phyloP scores from a whole-genome alignment of 2,797 vertebrate species.

The Schizopygopsis malacanthus region DNA sequence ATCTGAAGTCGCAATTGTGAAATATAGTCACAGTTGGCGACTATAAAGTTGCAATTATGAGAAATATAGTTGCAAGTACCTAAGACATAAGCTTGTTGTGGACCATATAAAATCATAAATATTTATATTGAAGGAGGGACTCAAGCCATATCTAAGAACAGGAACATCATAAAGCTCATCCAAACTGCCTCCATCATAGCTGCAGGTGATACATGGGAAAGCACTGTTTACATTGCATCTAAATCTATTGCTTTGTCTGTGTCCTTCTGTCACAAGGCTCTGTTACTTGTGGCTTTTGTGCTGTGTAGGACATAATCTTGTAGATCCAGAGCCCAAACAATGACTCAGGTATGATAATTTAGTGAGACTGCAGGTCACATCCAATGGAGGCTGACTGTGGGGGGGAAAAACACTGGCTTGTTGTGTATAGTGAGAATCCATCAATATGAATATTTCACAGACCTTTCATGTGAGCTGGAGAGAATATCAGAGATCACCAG shows the following conservation, averaged over 20 bases:
- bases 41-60: neutral
- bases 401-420: conserved; percentile 59
- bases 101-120: too few species aligned
- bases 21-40: neutral
- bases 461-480: conserved; percentile 68
- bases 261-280: neutral
- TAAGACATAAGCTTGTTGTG: too few species aligned
- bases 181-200: neutral
- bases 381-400: conserved; percentile 68
- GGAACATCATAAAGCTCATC: neutral
- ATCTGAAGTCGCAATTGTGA: neutral
- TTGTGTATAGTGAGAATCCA: conserved; percentile 79
- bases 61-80: neutral
- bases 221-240: neutral
- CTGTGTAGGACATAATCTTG: neutral
- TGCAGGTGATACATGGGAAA: neutral
- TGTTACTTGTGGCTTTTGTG: neutral
- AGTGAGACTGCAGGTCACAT: conserved; percentile 51
- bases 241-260: neutral
- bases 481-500: conserved; percentile 66
- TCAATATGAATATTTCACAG: conserved; percentile 84
- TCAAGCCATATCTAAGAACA: neutral
- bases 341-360: conserved; percentile 1
- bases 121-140: neutral
- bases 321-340: neutral